Percentiles rank a stretch among this genome's conserved stretches.
Evolutionary conservation across 2,888 invertebrate species (phyloP).

Genomic region (Thecocarcelia acutangulata): DNA sequence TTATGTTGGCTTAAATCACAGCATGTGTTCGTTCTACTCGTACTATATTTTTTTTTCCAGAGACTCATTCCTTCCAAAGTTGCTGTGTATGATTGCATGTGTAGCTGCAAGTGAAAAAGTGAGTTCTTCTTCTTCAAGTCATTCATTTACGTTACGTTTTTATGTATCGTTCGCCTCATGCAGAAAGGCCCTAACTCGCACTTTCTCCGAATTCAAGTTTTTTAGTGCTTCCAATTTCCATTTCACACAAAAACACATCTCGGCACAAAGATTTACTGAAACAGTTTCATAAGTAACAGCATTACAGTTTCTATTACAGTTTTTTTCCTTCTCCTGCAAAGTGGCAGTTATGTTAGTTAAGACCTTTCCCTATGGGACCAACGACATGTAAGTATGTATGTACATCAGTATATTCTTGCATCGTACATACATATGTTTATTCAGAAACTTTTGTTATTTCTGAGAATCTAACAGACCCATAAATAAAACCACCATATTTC

Average conservation of each 20-base stretch:
- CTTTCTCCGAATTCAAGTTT: too few relatives aligned
- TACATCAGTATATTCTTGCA: slow-evolving; percentile 18
- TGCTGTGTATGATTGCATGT: background rate
- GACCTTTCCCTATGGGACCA: too few relatives aligned
- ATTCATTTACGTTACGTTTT: slow-evolving; percentile 18
- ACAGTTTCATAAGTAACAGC: too few relatives aligned
- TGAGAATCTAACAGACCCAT: slow-evolving; percentile 55
- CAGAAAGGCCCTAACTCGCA: too few relatives aligned
- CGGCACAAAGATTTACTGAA: too few relatives aligned
- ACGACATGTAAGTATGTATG: background rate
- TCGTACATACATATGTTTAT: slow-evolving; percentile 62
- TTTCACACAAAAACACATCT: too few relatives aligned
- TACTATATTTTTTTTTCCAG: slow-evolving; percentile 11
- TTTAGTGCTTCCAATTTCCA: too few relatives aligned
- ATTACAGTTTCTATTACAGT: too few relatives aligned
- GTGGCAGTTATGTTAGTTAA: too few relatives aligned
- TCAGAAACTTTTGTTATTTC: slow-evolving; percentile 59
- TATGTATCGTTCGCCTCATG: too few relatives aligned
- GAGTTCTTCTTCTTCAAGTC: slow-evolving; percentile 1
- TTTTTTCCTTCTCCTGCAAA: too few relatives aligned
- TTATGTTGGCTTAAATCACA: slow-evolving; percentile 55
- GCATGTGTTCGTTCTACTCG: slow-evolving; percentile 53
- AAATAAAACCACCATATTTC: slow-evolving; percentile 62
- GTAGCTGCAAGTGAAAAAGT: slow-evolving; percentile 10
- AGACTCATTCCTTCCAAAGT: slow-evolving; percentile 8